Evolutionary conservation across 2,113 vertebrate species (phyloP), one percentile per base, ranked within the genome.

Genomic region (Nycticebus coucang): DNA sequence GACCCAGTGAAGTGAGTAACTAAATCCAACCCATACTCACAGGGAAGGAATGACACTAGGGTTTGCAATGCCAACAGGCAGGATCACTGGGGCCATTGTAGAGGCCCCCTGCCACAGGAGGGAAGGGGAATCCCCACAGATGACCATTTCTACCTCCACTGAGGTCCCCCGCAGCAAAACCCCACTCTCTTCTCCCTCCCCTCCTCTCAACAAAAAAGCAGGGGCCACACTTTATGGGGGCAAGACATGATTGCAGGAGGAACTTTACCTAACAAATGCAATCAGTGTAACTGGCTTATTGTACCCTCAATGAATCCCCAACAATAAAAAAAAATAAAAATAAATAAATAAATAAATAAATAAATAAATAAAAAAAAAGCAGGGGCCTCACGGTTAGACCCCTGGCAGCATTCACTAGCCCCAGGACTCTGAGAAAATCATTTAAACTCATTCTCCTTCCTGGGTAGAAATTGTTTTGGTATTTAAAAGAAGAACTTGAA

Each of bases 101-200:
- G 37, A 26, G n/a, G 18, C 62, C 7, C 6, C 1, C 45, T 15
- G 24, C 22, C 55, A 45, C 33, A 41, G 12, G 30, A 45, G 7
- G 8, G 22, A 66, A 13, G 15, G 6, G 17, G 9, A 62, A 14
- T 7, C 41, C 3, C n/a, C 10, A 4, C 15, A 28, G 50, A 10
- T 0, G 2, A 35, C 57, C 41, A 2, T 18, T 15, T 37, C 33
- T 28, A 64, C 14, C 19, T 66, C 30, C 18, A 2, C 12, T 0
- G 30, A 75, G 8, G 0, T 64, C 26, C 45, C 22, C 64, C 9
- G 22, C 18, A 64, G 15, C 7, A 8, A 24, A 33, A 0, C 13
- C 26, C n/a, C 4, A 28, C 19, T 1, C 22, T 4, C 7, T 7
- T 3, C 35, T 15, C 41, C 35, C 26, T 28, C 8, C 26, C 10